Conservation (phyloP, 1,140 invertebrate species). For the Myzus persicae region DNA sequence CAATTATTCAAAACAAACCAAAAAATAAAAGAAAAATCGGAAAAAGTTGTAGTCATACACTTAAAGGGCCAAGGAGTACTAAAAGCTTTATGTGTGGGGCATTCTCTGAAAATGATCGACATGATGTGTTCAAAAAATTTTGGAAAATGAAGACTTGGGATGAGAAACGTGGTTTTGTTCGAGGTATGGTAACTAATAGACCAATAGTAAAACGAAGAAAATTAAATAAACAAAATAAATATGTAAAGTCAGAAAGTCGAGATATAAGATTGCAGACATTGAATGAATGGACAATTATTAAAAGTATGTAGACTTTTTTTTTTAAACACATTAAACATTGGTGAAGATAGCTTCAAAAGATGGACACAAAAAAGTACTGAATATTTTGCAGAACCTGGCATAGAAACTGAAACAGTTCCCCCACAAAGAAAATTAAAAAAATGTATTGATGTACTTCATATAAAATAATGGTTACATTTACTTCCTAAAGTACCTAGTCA, state of each 20-base stretch:
- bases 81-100: no score
- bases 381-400: background rate
- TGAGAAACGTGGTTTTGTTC: conserved; percentile 25
- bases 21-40: no score
- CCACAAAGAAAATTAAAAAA: conserved; percentile 24
- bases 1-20: no score
- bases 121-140: no score
- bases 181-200: conserved; percentile 28
- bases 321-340: background rate
- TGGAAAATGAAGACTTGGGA: conserved; percentile 24
- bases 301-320: conserved; percentile 41
- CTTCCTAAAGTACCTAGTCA: conserved; percentile 37
- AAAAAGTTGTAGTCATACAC: no score
- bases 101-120: no score
- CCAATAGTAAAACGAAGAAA: conserved; percentile 30
- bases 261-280: conserved; percentile 13
- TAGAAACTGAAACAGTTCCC: no score
- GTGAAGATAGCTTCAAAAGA: conserved; percentile 29
- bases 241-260: background rate
- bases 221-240: background rate
- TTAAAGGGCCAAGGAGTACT: no score
- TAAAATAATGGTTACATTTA: conserved; percentile 52
- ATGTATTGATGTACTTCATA: conserved; percentile 3
- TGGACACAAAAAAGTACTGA: conserved; percentile 9
- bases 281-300: background rate